These are phyloP conservation scores for Omphaloscelis lunosa DNA, from an alignment of 2,888 invertebrate genomes.

Conservation along the genomic window DNA sequence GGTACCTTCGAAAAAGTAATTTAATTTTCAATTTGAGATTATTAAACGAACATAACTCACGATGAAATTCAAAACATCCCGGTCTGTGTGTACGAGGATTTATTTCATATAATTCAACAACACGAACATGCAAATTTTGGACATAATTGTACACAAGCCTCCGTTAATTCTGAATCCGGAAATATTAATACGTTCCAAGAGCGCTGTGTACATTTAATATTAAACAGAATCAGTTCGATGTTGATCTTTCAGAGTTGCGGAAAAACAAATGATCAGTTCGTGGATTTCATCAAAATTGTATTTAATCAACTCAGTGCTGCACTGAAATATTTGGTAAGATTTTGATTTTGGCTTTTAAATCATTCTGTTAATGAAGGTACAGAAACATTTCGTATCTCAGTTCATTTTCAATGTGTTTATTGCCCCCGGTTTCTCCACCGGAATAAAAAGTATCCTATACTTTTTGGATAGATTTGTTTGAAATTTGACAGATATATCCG, in stretches of 20 bases:
- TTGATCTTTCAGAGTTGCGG: conserved; percentile 31
- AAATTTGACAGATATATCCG: too few relatives aligned
- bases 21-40: conserved; percentile 20
- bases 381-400: background rate
- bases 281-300: conserved; percentile 35
- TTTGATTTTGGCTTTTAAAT: background rate
- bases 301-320: conserved; percentile 12
- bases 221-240: conserved; percentile 20
- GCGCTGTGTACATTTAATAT: conserved; percentile 43
- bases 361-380: background rate
- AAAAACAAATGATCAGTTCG: conserved; percentile 38
- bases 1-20: conserved; percentile 1
- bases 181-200: conserved; percentile 49
- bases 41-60: background rate
- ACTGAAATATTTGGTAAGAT: conserved; percentile 24
- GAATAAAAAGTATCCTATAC: background rate
- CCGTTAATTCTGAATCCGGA: conserved; percentile 36
- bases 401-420: conserved; percentile 1
- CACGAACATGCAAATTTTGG: conserved; percentile 57
- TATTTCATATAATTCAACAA: conserved; percentile 52
- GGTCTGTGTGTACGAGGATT: conserved; percentile 7
- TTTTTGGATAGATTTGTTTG: too few relatives aligned
- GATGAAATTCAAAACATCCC: conserved; percentile 8
- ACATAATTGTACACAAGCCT: conserved; percentile 39
- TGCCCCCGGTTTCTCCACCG: background rate